phyloP scores from a whole-genome alignment of 2,888 invertebrate genomes.

The Sisyra nigra region DNA sequence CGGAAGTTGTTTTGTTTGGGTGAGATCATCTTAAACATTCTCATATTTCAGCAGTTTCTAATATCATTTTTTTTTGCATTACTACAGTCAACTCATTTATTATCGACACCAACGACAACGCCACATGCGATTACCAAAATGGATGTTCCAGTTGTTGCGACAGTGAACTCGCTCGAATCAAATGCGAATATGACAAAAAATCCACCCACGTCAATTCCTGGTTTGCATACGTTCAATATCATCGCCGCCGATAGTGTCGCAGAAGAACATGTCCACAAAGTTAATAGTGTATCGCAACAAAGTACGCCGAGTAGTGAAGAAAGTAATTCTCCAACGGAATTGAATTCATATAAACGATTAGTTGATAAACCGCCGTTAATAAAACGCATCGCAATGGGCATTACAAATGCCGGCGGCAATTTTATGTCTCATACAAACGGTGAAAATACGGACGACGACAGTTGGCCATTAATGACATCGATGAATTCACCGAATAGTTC shows the following conservation, averaged over 20 bases:
- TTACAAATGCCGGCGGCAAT: constrained; percentile 36
- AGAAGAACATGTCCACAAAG: not conserved
- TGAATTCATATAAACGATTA: constrained; percentile 70
- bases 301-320: constrained; percentile 63
- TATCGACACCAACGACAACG: constrained; percentile 11
- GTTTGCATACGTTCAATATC: constrained; percentile 36
- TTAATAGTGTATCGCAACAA: constrained; percentile 29
- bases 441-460: constrained; percentile 41
- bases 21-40: constrained; percentile 1
- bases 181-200: constrained; percentile 21
- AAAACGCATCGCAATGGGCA: constrained; percentile 61
- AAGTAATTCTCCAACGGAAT: constrained; percentile 74
- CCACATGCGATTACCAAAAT: constrained; percentile 22
- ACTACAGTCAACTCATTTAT: constrained; percentile 27
- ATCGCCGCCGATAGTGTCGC: not conserved
- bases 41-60: not conserved
- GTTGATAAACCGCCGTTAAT: constrained; percentile 66
- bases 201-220: constrained; percentile 50
- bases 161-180: too few species aligned
- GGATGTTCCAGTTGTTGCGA: constrained; percentile 28
- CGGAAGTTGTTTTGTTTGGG: constrained; percentile 9
- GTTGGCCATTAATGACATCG: constrained; percentile 51
- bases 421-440: constrained; percentile 21
- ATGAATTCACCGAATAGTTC: constrained; percentile 47
- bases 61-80: constrained; percentile 1